These are phyloP conservation scores for Panagrolaimus sp. DNA, from an alignment of 1,140 invertebrate genomes.

Conservation along the genomic window DNA sequence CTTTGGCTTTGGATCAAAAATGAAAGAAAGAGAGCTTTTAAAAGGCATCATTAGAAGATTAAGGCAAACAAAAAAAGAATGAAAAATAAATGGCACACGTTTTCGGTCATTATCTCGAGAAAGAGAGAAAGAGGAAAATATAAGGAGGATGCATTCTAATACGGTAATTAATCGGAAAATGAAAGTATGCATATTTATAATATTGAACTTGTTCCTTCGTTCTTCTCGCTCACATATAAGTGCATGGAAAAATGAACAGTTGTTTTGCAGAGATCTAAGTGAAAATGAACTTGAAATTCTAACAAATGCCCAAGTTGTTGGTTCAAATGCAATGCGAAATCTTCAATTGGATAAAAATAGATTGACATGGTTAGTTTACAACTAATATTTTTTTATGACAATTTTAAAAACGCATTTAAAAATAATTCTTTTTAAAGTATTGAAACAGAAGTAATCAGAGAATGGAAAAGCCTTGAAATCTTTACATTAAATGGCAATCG, in stretches of 20 bases:
- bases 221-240: neutral
- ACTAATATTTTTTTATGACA: neutral
- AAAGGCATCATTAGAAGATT: neutral
- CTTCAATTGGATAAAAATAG: slow-evolving; percentile 84
- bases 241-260: slow-evolving; percentile 31
- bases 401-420: slow-evolving; percentile 4
- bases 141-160: too few relatives aligned
- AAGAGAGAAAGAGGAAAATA: neutral
- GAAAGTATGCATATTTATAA: slow-evolving; percentile 12
- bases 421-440: neutral
- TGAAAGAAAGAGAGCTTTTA: neutral
- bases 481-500: slow-evolving; percentile 80
- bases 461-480: slow-evolving; percentile 42
- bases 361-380: slow-evolving; percentile 79
- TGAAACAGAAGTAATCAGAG: slow-evolving; percentile 23
- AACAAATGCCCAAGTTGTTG: slow-evolving; percentile 77
- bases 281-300: slow-evolving; percentile 82
- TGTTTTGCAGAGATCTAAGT: slow-evolving; percentile 78
- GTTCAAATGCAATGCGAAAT: slow-evolving; percentile 73
- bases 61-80: neutral
- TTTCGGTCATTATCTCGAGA: neutral
- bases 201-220: too few relatives aligned
- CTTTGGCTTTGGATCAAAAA: neutral
- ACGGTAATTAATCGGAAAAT: too few relatives aligned
- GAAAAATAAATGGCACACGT: neutral